phyloP scores from a whole-genome alignment of 2,113 vertebrate species.

The Heterocephalus glaber region DNA sequence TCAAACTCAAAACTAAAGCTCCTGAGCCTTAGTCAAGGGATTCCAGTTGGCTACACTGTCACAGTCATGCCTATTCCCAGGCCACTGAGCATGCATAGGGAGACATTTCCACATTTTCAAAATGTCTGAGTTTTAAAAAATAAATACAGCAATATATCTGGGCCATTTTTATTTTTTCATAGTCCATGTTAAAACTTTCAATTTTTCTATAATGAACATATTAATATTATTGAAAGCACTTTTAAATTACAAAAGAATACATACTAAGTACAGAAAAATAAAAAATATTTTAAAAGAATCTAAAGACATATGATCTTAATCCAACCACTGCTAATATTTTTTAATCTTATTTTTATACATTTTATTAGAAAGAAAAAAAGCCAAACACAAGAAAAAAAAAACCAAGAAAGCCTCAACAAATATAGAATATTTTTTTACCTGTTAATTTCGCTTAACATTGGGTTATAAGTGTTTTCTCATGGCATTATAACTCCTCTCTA shows the following conservation, averaged over 20 bases:
- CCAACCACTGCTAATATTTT: conserved; percentile 41
- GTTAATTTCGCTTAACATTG: conserved; percentile 44
- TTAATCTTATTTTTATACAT: conserved; percentile 48
- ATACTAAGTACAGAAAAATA: conserved; percentile 43
- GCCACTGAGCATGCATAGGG: neutral
- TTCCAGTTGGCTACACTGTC: neutral
- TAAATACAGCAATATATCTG: neutral
- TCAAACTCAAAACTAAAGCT: conserved; percentile 30
- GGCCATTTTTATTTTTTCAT: conserved; percentile 40
- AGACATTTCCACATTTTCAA: neutral
- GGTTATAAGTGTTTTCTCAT: conserved; percentile 19
- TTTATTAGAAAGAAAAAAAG: conserved; percentile 16
- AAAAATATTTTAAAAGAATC: conserved; percentile 37
- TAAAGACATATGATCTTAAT: conserved; percentile 12
- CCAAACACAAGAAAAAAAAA: neutral
- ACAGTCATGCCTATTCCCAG: neutral
- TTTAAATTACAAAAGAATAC: conserved; percentile 4
- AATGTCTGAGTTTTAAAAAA: conserved; percentile 22
- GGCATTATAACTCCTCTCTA: conserved; percentile 9
- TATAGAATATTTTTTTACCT: conserved; percentile 12
- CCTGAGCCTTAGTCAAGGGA: neutral
- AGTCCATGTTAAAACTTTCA: conserved; percentile 25
- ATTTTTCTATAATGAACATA: neutral
- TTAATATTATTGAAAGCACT: conserved; percentile 21
- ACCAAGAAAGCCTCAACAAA: neutral